phyloP scores from a whole-genome alignment of 2,888 invertebrate genomes.

The Neria commutata region DNA sequence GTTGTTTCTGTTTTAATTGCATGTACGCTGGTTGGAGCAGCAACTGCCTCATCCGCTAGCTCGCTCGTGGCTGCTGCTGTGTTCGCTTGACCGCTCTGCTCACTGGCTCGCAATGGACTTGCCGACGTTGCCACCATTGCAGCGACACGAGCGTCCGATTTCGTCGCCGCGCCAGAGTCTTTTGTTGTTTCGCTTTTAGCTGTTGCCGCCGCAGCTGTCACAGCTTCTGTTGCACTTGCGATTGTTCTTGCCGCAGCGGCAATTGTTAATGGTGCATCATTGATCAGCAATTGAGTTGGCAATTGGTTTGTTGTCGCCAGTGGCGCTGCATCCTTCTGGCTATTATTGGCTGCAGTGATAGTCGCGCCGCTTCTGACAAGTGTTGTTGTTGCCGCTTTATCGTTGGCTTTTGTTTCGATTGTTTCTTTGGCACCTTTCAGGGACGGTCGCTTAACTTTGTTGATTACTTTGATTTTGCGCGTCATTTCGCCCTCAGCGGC shows the following conservation, averaged over 20 bases:
- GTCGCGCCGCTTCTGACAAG: background rate
- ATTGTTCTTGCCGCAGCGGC: conserved; percentile 4
- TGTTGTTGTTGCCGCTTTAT: background rate
- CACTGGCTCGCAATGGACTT: conserved; percentile 46
- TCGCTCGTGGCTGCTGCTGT: conserved; percentile 40
- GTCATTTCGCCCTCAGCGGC: conserved; percentile 33
- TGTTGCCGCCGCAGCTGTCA: background rate
- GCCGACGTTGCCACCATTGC: conserved; percentile 28
- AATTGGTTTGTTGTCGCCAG: conserved; percentile 23
- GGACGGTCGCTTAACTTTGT: conserved; percentile 34
- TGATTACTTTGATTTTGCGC: conserved; percentile 30
- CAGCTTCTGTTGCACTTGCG: conserved; percentile 1
- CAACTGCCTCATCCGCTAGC: conserved; percentile 44
- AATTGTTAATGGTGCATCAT: conserved; percentile 28
- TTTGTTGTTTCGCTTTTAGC: conserved; percentile 10
- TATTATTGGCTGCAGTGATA: conserved; percentile 24
- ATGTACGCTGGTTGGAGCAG: conserved; percentile 32
- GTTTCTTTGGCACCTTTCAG: conserved; percentile 21
- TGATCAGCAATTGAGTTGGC: conserved; percentile 38
- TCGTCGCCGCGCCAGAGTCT: conserved; percentile 11
- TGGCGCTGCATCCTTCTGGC: conserved; percentile 30
- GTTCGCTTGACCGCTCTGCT: conserved; percentile 40
- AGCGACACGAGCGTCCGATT: conserved; percentile 22
- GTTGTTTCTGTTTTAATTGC: conserved; percentile 7
- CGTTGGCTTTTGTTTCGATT: conserved; percentile 10